These are phyloP conservation scores for Hemistola chrysoprasaria DNA, from an alignment of 2,888 invertebrate genomes.

Conservation along the genomic window DNA sequence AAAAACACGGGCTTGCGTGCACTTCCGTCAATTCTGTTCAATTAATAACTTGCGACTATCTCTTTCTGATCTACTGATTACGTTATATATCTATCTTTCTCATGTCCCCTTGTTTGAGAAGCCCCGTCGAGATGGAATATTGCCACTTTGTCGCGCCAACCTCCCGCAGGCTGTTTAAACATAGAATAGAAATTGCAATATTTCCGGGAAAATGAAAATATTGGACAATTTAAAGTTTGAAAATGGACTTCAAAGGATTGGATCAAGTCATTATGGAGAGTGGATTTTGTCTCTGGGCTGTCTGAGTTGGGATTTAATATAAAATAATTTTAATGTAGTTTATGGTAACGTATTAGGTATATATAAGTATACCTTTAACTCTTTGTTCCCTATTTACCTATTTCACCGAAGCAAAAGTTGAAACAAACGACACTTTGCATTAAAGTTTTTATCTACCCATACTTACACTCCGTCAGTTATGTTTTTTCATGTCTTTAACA, in stretches of 20 bases:
- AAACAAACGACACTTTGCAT: no score
- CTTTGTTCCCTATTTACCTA: no score
- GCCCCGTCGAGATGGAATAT: slow-evolving; percentile 79
- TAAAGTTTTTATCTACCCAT: no score
- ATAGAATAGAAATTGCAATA: slow-evolving; percentile 71
- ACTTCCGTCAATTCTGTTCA: slow-evolving; percentile 80
- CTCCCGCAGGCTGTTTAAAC: slow-evolving; percentile 71
- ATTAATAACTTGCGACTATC: slow-evolving; percentile 70
- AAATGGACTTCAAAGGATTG: slow-evolving; percentile 24
- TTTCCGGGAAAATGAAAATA: slow-evolving; percentile 62
- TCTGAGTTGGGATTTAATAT: background rate
- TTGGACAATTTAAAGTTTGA: slow-evolving; percentile 58
- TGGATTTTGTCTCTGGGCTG: background rate
- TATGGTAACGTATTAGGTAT: no score
- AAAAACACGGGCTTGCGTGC: slow-evolving; percentile 76
- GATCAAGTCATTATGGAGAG: slow-evolving; percentile 5
- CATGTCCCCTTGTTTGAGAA: slow-evolving; percentile 76
- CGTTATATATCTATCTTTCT: slow-evolving; percentile 44
- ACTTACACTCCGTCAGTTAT: no score
- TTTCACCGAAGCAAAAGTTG: no score
- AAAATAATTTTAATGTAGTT: no score
- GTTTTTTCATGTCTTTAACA: no score
- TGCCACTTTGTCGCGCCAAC: slow-evolving; percentile 78
- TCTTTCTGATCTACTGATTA: slow-evolving; percentile 36
- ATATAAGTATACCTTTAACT: no score